Conservation (phyloP, 2,888 invertebrate genomes). For the Parnassius orleans region DNA sequence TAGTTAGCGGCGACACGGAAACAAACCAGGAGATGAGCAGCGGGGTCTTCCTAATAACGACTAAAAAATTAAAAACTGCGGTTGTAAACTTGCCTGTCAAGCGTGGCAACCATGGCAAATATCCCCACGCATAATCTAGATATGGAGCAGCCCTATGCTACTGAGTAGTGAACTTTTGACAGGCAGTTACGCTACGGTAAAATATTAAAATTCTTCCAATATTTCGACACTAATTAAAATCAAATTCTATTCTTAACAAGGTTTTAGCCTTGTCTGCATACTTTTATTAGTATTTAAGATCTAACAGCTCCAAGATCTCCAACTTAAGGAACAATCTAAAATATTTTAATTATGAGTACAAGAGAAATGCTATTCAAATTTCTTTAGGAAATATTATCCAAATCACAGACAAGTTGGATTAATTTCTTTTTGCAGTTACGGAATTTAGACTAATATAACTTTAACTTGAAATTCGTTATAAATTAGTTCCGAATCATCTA, state of each 20-base stretch:
- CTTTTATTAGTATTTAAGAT: not conserved
- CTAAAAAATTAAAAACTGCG: too few relatives aligned
- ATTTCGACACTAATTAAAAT: too few relatives aligned
- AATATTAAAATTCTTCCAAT: too few relatives aligned
- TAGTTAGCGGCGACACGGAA: too few relatives aligned
- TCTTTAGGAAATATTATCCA: not conserved
- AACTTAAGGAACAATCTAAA: conserved; percentile 2
- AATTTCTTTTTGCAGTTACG: not conserved
- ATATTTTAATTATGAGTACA: not conserved
- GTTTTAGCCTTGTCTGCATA: not conserved
- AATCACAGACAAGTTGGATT: conserved; percentile 1
- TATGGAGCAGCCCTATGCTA: too few relatives aligned
- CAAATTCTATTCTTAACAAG: not conserved
- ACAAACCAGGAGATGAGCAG: too few relatives aligned
- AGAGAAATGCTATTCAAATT: not conserved
- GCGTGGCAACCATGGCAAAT: too few relatives aligned
- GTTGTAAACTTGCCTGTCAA: too few relatives aligned
- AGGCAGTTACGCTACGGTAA: too few relatives aligned
- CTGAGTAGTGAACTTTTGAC: too few relatives aligned
- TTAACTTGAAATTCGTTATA: not conserved
- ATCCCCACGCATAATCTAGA: too few relatives aligned
- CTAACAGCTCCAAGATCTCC: conserved; percentile 4
- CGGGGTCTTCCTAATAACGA: too few relatives aligned
- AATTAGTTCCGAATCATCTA: not conserved
- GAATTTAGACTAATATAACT: not conserved